phyloP scores from a whole-genome alignment of 2,797 vertebrate genomes.

The Garrulus glandarius region DNA sequence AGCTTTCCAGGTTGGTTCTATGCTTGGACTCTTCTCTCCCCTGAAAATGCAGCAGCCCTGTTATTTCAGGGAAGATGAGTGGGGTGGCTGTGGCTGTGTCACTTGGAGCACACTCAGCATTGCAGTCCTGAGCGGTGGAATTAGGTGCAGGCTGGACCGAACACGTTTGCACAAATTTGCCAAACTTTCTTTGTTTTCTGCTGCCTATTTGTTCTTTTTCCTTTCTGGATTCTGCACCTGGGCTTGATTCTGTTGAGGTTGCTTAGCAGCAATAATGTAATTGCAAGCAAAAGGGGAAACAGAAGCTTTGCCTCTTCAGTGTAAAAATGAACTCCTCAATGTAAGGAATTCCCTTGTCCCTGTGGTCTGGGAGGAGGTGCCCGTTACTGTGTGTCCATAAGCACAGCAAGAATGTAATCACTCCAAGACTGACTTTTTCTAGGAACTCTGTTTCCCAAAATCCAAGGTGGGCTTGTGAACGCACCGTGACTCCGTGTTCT shows the following conservation, averaged over 20 bases:
- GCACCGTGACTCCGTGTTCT: rapidly evolving
- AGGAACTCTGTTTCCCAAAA: not conserved
- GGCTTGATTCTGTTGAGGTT: not conserved
- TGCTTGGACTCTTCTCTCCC: not conserved
- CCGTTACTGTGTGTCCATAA: not conserved
- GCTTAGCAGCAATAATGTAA: not conserved
- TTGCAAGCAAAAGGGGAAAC: not conserved
- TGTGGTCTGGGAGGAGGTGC: not conserved
- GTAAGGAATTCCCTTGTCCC: not conserved
- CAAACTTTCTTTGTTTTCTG: not conserved
- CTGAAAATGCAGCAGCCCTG: not conserved
- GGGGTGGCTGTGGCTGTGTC: not conserved
- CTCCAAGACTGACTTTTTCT: not conserved
- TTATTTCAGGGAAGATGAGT: not conserved
- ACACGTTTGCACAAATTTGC: not conserved
- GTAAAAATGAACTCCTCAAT: not conserved
- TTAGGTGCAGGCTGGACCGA: not conserved
- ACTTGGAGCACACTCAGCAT: not conserved
- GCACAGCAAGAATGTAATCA: not conserved
- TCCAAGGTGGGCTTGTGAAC: not conserved
- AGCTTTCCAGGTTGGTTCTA: constrained; percentile 88
- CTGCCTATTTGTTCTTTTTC: not conserved
- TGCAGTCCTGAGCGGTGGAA: not conserved
- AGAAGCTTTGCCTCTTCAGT: not conserved
- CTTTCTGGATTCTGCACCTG: not conserved